phyloP scores from a whole-genome alignment of 2,797 vertebrate genomes.

The Spinus pinus region DNA sequence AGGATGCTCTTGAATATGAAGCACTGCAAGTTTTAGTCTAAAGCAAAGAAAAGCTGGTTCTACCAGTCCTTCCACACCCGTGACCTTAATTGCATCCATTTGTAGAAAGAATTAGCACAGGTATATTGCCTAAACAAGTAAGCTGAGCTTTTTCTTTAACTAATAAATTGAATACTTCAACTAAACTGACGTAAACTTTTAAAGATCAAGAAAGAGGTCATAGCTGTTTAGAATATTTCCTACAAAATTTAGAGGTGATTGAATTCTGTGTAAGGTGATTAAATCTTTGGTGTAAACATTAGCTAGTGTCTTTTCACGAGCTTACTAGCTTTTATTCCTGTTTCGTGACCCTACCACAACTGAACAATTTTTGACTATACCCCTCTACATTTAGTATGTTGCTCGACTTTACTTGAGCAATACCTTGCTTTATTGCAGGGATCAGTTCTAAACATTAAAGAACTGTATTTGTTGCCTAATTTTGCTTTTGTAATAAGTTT shows the following conservation, averaged over 20 bases:
- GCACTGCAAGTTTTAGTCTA: background rate
- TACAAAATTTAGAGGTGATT: background rate
- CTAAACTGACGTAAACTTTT: background rate
- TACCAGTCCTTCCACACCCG: background rate
- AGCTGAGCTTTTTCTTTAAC: background rate
- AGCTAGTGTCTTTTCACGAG: background rate
- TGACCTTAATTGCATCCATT: background rate
- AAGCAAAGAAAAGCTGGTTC: conserved; percentile 16
- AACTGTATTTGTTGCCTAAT: background rate
- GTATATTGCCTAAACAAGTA: background rate
- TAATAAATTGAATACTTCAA: background rate
- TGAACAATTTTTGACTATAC: background rate
- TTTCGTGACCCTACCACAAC: background rate
- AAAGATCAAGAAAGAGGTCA: background rate
- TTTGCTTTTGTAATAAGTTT: background rate
- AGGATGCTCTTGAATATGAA: background rate
- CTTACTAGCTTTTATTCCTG: background rate
- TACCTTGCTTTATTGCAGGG: background rate
- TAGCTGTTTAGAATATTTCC: background rate
- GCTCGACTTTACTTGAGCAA: background rate
- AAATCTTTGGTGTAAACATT: background rate
- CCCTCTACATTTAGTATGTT: background rate
- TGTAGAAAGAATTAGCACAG: background rate
- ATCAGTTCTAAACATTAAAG: background rate
- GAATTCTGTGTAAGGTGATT: background rate